Conservation (phyloP, 2,113 vertebrate species). For the Ammodramus savannarum region DNA sequence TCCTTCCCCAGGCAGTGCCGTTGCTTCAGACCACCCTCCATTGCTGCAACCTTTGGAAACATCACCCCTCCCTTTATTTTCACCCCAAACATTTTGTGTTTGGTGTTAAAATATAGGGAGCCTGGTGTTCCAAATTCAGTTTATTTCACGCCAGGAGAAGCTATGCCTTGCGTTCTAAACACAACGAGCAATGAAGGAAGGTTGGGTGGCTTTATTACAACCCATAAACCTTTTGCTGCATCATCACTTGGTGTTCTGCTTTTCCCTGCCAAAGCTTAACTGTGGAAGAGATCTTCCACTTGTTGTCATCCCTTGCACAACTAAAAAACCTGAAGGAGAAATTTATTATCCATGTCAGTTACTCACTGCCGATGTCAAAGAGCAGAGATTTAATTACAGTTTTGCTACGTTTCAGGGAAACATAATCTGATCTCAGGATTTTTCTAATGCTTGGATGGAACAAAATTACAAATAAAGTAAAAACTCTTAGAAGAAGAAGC, state of each 20-base stretch:
- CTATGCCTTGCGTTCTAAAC: neutral
- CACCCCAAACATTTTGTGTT: neutral
- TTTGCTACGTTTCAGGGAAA: conserved; percentile 4
- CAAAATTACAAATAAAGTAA: conserved; percentile 46
- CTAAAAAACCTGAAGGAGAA: neutral
- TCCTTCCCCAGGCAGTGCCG: neutral
- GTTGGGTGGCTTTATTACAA: neutral
- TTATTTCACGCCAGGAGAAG: neutral
- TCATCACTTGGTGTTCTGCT: neutral
- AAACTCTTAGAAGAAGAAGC: conserved; percentile 27
- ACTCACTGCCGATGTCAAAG: neutral
- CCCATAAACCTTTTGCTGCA: neutral
- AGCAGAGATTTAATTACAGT: conserved; percentile 36
- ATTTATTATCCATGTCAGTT: neutral
- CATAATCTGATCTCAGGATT: conserved; percentile 2
- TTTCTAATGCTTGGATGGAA: conserved; percentile 2
- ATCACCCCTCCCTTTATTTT: neutral
- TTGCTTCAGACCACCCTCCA: neutral
- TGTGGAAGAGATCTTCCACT: neutral
- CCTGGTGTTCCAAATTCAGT: neutral
- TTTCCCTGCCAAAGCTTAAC: neutral
- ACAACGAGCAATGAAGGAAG: neutral
- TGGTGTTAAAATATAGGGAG: neutral
- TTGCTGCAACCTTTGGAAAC: neutral
- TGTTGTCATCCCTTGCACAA: neutral